phyloP scores from a whole-genome alignment of 1,140 invertebrate species.

The Drosophila malerkotliana region DNA sequence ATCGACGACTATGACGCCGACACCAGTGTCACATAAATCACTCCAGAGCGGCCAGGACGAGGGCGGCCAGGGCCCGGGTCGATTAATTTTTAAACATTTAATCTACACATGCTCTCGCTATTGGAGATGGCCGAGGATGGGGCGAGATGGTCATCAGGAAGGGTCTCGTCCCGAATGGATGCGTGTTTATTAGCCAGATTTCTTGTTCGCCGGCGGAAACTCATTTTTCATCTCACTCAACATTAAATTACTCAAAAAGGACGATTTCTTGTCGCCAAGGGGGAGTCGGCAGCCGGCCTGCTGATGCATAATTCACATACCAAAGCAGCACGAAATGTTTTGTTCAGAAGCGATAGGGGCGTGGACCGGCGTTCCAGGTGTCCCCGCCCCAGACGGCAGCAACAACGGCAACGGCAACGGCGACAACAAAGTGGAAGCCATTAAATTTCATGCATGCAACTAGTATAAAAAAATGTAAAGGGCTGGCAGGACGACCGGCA shows the following conservation, averaged over 20 bases:
- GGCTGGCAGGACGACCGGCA: constrained; percentile 10
- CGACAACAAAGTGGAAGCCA: constrained; percentile 81
- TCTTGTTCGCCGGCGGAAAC: constrained; percentile 9
- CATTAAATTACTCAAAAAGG: constrained; percentile 52
- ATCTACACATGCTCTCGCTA: constrained; percentile 34
- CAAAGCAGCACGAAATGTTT: constrained; percentile 79
- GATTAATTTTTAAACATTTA: constrained; percentile 67
- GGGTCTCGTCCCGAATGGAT: background rate
- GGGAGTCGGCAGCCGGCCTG: background rate
- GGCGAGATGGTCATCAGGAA: background rate
- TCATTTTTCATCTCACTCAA: constrained; percentile 36
- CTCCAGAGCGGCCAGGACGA: constrained; percentile 33
- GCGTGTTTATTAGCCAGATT: constrained; percentile 43
- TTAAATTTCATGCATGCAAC: constrained; percentile 82
- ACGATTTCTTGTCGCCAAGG: constrained; percentile 38
- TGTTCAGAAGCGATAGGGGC: constrained; percentile 45
- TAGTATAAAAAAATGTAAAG: constrained; percentile 45
- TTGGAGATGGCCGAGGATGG: background rate
- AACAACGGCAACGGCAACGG: constrained; percentile 27
- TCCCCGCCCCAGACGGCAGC: constrained; percentile 28
- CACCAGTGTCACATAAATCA: constrained; percentile 64
- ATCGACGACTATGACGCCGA: constrained; percentile 26
- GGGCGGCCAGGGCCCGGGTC: constrained; percentile 27
- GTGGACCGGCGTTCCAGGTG: constrained; percentile 37
- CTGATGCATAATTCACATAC: constrained; percentile 78